Base-by-base conservation (phyloP, 1,140 invertebrate genomes). In the Ptiloglossa arizonensis region DNA sequence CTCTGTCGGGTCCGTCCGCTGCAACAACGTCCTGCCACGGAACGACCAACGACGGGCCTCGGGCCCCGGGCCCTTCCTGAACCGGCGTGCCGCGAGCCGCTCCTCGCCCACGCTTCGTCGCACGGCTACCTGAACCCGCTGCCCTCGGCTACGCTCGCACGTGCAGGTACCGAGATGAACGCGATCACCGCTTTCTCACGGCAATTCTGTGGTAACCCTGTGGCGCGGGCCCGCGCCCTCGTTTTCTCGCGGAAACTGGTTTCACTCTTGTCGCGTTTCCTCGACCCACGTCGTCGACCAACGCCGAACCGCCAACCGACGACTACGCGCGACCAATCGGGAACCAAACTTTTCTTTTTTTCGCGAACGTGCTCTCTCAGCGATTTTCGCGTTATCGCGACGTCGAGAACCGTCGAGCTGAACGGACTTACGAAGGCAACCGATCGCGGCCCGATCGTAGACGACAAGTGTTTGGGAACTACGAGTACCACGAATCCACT, bases 161-260 rank as follows among this genome's bases (percentile, higher is more conserved):
- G 78, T 81, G 79, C 64, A 79, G 68, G 77, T 79, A 79, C 24
- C 32, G 38, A 68, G 62, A 32, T 17, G 52, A 72, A 48, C 67
- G 44, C 22, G 35, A 35, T 29, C 70, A n/a, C n/a, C 27, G 57
- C 24, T 86, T 86, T 86, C 84, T 86, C 84, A 86, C 83, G 83
- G 38, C 62, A 72, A 79, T 85, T 79, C 59, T 17, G 66, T 27
- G 56, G 54, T 60, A 22, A n/a, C 79, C 27, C 57, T 29, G 69
- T 46, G 38, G 77, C 41, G 71, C 41, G n/a, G 17, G 22, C 68
- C 73, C 44, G 32, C 48, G 22, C 13, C n/a, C 62, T 15, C 24
- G 44, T 62, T 52, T 57, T 24, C 46, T n/a, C 60, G 52, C 57
- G 35, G 1, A 24, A 17, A 24, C 54, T n/a, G 52, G 32, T 46